Conservation (phyloP, 2,888 invertebrate genomes). For the Chloromyia formosa region DNA sequence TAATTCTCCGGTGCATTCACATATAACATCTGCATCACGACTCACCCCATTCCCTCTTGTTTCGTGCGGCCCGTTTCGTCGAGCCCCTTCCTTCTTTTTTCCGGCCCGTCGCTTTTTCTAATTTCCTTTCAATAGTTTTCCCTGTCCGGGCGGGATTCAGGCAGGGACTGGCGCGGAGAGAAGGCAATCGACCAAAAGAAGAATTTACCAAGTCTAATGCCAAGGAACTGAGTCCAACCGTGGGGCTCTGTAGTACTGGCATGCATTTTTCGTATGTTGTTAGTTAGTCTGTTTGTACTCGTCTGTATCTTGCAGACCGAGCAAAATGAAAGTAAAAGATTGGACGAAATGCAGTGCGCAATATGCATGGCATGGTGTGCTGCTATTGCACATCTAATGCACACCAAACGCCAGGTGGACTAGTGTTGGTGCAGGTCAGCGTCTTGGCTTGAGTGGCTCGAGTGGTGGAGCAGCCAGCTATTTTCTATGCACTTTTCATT, state of each 20-base stretch:
- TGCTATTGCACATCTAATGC: conserved; percentile 28
- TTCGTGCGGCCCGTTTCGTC: background rate
- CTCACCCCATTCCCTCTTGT: background rate
- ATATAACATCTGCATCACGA: conserved; percentile 41
- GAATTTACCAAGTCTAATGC: conserved; percentile 43
- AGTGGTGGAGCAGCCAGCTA: background rate
- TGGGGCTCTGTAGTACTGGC: background rate
- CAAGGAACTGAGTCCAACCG: conserved; percentile 34
- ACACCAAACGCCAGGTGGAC: conserved; percentile 21
- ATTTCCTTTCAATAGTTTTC: conserved; percentile 40
- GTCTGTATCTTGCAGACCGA: no score
- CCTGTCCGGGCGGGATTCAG: conserved; percentile 8
- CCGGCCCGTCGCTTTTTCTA: conserved; percentile 26
- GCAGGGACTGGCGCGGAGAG: conserved; percentile 7
- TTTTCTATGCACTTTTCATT: conserved; percentile 31
- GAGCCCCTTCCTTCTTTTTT: background rate
- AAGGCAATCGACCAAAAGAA: conserved; percentile 21
- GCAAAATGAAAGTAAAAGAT: conserved; percentile 38
- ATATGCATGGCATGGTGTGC: background rate
- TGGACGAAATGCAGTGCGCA: conserved; percentile 19
- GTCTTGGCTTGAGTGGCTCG: conserved; percentile 22
- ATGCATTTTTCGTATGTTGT: conserved; percentile 15
- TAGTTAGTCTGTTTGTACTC: conserved; percentile 7
- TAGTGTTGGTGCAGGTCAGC: conserved; percentile 40
- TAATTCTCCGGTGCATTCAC: conserved; percentile 39